Conservation (phyloP, 2,113 vertebrate genomes). For the Narcine bancroftii region DNA sequence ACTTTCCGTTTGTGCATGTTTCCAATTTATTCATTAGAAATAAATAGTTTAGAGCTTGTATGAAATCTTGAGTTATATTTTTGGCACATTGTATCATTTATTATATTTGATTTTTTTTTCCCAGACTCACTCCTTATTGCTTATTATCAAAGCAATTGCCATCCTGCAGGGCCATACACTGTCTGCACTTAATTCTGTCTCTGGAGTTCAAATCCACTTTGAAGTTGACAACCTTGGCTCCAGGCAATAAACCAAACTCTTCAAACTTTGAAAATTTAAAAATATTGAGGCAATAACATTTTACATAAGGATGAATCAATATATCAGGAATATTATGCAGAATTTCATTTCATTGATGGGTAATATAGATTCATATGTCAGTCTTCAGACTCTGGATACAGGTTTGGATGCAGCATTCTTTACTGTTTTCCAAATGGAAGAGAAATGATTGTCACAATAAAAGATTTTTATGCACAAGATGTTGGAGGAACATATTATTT, state of each 20-base stretch:
- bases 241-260: constrained; percentile 30
- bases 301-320: constrained; percentile 34
- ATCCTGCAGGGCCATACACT: constrained; percentile 35
- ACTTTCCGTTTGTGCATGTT: constrained; percentile 4
- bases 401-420: constrained; percentile 7
- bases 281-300: constrained; percentile 35
- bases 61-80: constrained; percentile 36
- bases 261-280: constrained; percentile 34
- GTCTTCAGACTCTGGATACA: not conserved
- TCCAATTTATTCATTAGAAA: constrained; percentile 24
- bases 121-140: constrained; percentile 30
- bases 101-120: constrained; percentile 35
- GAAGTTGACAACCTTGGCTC: constrained; percentile 30
- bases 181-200: constrained; percentile 28
- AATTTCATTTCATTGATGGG: constrained; percentile 24
- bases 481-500: not conserved
- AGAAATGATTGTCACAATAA: constrained; percentile 18
- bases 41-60: constrained; percentile 10
- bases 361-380: constrained; percentile 8
- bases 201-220: constrained; percentile 33
- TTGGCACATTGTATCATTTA: constrained; percentile 30
- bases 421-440: not conserved
- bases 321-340: constrained; percentile 32
- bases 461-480: not conserved
- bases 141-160: constrained; percentile 36